Conservation (phyloP, 2,113 vertebrate species). For the Oreotrochilus melanogaster region DNA sequence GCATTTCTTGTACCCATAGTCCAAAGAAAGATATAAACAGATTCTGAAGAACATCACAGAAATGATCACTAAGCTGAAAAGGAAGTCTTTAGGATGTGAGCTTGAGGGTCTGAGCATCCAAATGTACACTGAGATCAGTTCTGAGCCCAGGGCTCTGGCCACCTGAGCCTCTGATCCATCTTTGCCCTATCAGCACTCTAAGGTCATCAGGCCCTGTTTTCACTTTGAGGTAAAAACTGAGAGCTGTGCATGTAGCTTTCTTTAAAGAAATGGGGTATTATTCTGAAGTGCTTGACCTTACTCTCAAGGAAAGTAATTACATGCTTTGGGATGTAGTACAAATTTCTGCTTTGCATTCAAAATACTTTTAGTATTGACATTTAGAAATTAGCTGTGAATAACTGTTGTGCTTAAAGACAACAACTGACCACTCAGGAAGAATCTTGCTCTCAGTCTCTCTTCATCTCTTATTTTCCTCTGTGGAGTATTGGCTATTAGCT, state of each 20-base stretch:
- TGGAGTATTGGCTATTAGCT: neutral
- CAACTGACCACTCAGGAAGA: neutral
- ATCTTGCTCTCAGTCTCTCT: neutral
- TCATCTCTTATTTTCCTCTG: neutral
- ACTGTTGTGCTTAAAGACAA: neutral
- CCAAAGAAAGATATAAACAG: neutral
- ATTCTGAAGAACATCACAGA: neutral
- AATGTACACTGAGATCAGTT: neutral
- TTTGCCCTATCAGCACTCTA: neutral
- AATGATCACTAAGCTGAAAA: neutral
- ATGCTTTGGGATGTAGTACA: neutral
- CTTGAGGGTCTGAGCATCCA: neutral
- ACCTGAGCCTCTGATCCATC: neutral
- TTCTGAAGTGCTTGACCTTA: neutral
- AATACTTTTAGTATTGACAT: neutral
- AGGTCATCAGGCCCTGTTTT: neutral
- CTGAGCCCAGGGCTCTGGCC: neutral
- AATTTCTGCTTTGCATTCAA: neutral
- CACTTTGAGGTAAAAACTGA: neutral
- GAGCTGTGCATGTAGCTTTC: neutral
- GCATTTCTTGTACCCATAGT: neutral
- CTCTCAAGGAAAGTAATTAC: neutral
- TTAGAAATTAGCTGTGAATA: neutral
- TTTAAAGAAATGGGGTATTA: neutral
- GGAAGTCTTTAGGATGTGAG: neutral